Percentiles rank a stretch among this genome's conserved stretches.
Conservation (phyloP, 2,797 vertebrate genomes). For the Pampus argenteus region DNA sequence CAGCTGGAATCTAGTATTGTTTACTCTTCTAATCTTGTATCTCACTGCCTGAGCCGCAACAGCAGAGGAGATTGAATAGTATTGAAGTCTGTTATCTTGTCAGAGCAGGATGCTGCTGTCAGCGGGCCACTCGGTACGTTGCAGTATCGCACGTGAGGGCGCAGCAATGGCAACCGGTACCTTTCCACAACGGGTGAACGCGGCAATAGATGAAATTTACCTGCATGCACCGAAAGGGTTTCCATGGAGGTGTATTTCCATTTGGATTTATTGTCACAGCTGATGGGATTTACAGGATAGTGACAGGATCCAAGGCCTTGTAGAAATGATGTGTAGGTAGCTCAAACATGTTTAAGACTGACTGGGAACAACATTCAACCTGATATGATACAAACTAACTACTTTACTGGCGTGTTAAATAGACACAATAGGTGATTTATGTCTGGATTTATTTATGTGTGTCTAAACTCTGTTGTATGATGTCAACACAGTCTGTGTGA, state of each 20-base stretch:
- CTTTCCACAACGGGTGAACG: conserved; percentile 29
- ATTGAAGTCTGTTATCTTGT: conserved; percentile 50
- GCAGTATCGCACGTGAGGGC: neutral
- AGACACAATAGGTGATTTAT: neutral
- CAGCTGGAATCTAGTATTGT: conserved; percentile 24
- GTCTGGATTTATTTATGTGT: neutral
- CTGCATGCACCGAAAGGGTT: conserved; percentile 31
- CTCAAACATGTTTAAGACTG: neutral
- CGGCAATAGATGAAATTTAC: conserved; percentile 25
- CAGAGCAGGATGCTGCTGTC: conserved; percentile 48
- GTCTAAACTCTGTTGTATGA: neutral
- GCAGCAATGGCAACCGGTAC: neutral
- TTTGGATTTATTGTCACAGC: conserved; percentile 23
- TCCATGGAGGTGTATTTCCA: conserved; percentile 5
- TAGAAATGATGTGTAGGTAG: no score
- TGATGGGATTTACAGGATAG: conserved; percentile 38
- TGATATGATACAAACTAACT: neutral
- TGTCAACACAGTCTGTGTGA: neutral
- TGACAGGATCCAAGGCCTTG: conserved; percentile 11
- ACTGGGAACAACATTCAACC: neutral
- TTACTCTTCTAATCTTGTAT: conserved; percentile 3
- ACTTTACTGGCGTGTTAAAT: neutral
- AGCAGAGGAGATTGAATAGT: conserved; percentile 30
- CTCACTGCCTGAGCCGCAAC: conserved; percentile 4
- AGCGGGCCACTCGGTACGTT: conserved; percentile 15